Conservation (phyloP, 2,113 vertebrate genomes). For the Neolamprologus toae region DNA sequence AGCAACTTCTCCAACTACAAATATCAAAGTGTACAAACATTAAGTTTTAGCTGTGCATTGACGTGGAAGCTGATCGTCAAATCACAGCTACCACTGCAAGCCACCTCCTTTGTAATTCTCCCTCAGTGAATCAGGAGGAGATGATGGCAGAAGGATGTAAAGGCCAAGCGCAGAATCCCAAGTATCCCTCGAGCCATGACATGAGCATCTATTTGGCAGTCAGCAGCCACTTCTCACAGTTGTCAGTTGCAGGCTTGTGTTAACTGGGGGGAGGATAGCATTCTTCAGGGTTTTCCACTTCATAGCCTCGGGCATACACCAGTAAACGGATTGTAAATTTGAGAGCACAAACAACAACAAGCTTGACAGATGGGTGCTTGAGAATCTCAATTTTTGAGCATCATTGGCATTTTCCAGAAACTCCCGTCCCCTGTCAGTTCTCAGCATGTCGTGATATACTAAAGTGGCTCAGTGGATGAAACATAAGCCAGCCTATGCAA, state of each 20-base stretch:
- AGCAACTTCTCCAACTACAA: neutral
- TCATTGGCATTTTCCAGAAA: neutral
- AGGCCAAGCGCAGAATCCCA: conserved; percentile 3
- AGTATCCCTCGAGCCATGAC: conserved; percentile 5
- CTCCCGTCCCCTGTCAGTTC: neutral
- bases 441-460: neutral
- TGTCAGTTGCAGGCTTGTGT: conserved; percentile 2
- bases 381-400: neutral
- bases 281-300: neutral
- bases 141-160: neutral
- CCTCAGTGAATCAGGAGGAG: neutral
- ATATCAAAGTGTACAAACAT: neutral
- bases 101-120: neutral
- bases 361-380: neutral
- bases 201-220: conserved; percentile 10
- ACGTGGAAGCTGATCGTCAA: conserved; percentile 3
- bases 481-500: neutral
- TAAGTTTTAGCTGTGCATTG: neutral
- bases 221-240: conserved; percentile 3
- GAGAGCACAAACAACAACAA: conserved; percentile 26
- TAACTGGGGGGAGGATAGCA: neutral
- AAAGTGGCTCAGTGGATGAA: neutral
- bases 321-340: conserved; percentile 2
- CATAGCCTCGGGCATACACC: neutral
- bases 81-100: conserved; percentile 9